phyloP scores from a whole-genome alignment of 2,888 invertebrate species.

The Panopea generosa region DNA sequence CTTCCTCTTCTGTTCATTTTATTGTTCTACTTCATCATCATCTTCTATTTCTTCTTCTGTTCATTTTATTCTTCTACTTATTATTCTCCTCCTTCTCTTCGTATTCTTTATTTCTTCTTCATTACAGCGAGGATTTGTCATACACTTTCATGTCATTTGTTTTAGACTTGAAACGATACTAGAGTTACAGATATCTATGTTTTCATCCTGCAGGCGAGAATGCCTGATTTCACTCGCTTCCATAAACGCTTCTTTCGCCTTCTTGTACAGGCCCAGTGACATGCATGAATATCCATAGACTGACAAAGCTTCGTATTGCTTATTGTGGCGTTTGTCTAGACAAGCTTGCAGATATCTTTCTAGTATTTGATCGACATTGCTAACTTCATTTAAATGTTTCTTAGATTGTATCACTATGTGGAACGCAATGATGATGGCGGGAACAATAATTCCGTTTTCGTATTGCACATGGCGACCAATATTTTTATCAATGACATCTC shows the following conservation, averaged over 20 bases:
- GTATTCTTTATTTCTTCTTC: too few species aligned
- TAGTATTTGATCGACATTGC: background rate
- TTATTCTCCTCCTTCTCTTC: too few species aligned
- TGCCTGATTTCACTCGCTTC: constrained; percentile 4
- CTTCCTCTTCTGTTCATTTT: too few species aligned
- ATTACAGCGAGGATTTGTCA: too few species aligned
- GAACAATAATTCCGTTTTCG: constrained; percentile 6
- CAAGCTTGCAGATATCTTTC: background rate
- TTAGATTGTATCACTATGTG: constrained; percentile 1
- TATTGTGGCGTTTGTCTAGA: background rate
- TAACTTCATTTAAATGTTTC: background rate
- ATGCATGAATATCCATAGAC: constrained; percentile 21
- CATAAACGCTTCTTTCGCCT: constrained; percentile 10
- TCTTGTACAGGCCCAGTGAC: constrained; percentile 10
- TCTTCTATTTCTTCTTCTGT: too few species aligned
- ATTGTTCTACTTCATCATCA: too few species aligned
- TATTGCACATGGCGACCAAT: constrained; percentile 15
- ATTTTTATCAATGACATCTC: constrained; percentile 5
- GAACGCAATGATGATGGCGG: background rate
- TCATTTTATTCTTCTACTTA: too few species aligned
- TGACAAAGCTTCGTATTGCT: constrained; percentile 6
- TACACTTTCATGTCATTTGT: too few species aligned
- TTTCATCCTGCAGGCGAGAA: constrained; percentile 1
- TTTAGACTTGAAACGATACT: background rate
- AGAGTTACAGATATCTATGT: constrained; percentile 13